These are phyloP conservation scores for Brachypteracias leptosomus DNA, from an alignment of 2,113 vertebrate genomes.

Conservation along the genomic window DNA sequence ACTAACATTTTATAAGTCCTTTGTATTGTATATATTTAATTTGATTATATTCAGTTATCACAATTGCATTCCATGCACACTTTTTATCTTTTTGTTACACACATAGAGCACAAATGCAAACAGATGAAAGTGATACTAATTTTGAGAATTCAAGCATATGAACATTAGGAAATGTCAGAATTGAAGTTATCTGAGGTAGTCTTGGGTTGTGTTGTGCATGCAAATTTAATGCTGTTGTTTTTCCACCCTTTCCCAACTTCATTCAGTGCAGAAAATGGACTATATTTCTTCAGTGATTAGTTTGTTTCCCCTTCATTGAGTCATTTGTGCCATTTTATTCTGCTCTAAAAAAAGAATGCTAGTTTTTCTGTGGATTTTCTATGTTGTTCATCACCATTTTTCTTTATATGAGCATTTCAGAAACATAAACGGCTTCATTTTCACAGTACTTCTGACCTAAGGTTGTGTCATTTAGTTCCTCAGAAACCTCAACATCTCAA, in stretches of 20 bases:
- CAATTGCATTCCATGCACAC: accelerated
- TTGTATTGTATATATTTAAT: background rate
- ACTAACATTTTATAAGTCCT: background rate
- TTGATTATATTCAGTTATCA: background rate
- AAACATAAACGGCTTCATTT: background rate
- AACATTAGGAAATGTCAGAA: background rate
- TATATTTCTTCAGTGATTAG: background rate
- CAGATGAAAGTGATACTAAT: background rate
- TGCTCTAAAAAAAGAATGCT: background rate
- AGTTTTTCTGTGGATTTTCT: background rate
- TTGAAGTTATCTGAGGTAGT: background rate
- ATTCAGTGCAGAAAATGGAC: background rate
- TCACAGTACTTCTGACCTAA: background rate
- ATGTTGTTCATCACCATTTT: background rate
- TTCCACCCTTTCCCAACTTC: background rate
- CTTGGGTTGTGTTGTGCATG: background rate
- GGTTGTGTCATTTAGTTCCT: background rate
- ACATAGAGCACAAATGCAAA: background rate
- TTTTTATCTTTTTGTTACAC: background rate
- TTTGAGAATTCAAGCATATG: background rate
- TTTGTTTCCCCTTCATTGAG: background rate
- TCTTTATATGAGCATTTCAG: background rate
- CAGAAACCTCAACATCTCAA: background rate
- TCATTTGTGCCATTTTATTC: background rate
- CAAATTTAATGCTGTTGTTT: background rate